Evolutionary conservation across 2,888 invertebrate species (phyloP), one percentile per base, ranked within the genome.

Genomic region (Andricus curvator): DNA sequence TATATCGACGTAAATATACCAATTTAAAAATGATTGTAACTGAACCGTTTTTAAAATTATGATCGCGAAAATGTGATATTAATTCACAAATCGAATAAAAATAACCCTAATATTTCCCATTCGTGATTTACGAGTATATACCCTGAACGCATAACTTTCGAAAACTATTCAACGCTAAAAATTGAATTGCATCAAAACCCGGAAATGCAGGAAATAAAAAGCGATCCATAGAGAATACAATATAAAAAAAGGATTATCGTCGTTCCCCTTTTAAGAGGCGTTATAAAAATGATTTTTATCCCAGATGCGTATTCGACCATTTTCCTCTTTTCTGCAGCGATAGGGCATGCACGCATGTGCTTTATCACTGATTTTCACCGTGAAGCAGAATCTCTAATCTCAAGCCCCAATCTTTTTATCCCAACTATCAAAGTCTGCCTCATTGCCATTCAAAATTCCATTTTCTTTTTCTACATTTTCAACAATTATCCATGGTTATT

Each of bases 271-370:
- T 48, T 48, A 6, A 48, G 6, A 48, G 17, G 48, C 17, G n/a
- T 20, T 15, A 68, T 44, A 48, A 51, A 70, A 70, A 51, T 80
- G 74, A 83, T 83, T 80, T 84, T 82, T 74, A 78, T 79, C 80
- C 81, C 79, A 82, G 77, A 78, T 84, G 81, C 78, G 68, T 81
- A 82, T 82, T 80, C 74, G 78, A 70, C 80, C 83, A 82, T 82
- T 76, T 56, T 78, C 41, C 20, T 78, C 8, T 56, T 33, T n/a
- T 33, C 51, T 51, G 17, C 48, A 56, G 56, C 15, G 41, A 64
- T 78, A 48, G 22, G 68, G 17, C 1, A 78, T 51, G 33, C 51
- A 51, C 64, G 65, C 48, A 78, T 66, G 33, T 65, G 51, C 48
- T 33, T 51, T 78, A 78, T 78, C 66, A n/a, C n/a, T 51, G 51